Base-by-base conservation (phyloP, 30 jellyfish, hydroid and myxozoan genomes). In the Sanderia malayensis region DNA sequence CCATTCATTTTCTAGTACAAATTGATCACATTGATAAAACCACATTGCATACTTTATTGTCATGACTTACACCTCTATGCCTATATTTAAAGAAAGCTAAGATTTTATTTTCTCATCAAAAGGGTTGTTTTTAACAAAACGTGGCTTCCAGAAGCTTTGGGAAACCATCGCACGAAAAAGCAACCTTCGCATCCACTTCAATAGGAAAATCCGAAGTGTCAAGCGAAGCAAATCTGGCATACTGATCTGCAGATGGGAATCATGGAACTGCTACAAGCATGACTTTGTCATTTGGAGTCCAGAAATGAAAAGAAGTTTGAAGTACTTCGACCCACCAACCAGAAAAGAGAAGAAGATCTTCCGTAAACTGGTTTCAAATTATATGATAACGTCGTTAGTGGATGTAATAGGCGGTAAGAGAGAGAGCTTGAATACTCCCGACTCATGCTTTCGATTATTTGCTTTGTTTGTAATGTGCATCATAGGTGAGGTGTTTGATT, bases 271-370 rank as follows among this genome's bases (percentile, higher is more conserved):
- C 6, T 46, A 64, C 37, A 27, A 65, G 2, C 84, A 79, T 24
- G 97, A 90, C 70, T 90, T 90, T 37, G 67, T 90, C 37, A 90
- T 90, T 7, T 90, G 97, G 97, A 90, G 90, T 28, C 95, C 95
- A 47, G 97, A 90, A 47, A 13, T 79, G 86, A 66, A 76, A 71
- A 27, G 61, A 22, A 83, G 97, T 52, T 26, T 82, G 62, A 29
- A 70, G 4, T 41, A 22, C 7, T 59, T 91, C 60, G 57, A 64
- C 20, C 63, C 63, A 0, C 62, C 64, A 8, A 33, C 22, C 1
- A 0, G 6, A 9, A 71, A 70, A 19, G 89, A 73, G 67, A n/a
- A 55, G 30, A 55, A 64, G 1, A 18, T 44, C 31, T 78, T 78
- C 46, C 7, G 32, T 6, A 30, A 31, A 65, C 25, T 70, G 63